These are phyloP conservation scores for Leptinotarsa texana DNA, from an alignment of 1,140 invertebrate genomes.

Conservation along the genomic window DNA sequence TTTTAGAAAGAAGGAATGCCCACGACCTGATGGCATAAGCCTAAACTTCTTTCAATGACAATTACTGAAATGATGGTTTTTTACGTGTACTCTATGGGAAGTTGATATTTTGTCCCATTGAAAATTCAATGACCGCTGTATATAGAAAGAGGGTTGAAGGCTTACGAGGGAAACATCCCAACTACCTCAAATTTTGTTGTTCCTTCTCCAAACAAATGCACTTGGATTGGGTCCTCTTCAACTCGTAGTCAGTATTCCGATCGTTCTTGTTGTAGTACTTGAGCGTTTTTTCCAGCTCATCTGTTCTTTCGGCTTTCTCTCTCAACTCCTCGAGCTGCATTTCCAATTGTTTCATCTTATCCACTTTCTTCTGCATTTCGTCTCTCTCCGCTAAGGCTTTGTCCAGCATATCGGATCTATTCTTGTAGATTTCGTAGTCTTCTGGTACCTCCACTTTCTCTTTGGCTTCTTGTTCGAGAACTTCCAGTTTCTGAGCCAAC, in stretches of 20 bases:
- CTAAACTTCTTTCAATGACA: no score
- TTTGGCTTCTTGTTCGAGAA: neutral
- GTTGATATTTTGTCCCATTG: no score
- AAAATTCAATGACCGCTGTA: no score
- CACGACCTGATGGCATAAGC: no score
- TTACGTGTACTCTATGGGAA: no score
- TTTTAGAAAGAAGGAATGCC: no score
- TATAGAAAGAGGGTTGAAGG: no score
- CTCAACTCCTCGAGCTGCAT: slow-evolving; percentile 37
- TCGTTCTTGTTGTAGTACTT: slow-evolving; percentile 28
- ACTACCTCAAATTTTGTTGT: slow-evolving; percentile 32
- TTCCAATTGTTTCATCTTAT: slow-evolving; percentile 39
- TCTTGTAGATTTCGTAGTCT: slow-evolving; percentile 31
- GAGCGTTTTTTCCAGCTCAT: slow-evolving; percentile 41
- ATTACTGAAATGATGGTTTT: no score
- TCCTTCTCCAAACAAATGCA: slow-evolving; percentile 34
- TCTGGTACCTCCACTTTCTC: slow-evolving; percentile 25
- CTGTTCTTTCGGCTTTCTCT: slow-evolving; percentile 41
- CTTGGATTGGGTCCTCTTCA: slow-evolving; percentile 35
- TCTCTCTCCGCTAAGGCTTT: slow-evolving; percentile 39
- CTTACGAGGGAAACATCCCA: slow-evolving; percentile 24
- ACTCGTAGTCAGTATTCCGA: slow-evolving; percentile 27
- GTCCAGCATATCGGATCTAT: slow-evolving; percentile 34
- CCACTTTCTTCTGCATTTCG: slow-evolving; percentile 34
- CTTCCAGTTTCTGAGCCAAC: slow-evolving; percentile 29